Conservation (phyloP, 2,797 vertebrate genomes). For the Taeniopygia guttata region DNA sequence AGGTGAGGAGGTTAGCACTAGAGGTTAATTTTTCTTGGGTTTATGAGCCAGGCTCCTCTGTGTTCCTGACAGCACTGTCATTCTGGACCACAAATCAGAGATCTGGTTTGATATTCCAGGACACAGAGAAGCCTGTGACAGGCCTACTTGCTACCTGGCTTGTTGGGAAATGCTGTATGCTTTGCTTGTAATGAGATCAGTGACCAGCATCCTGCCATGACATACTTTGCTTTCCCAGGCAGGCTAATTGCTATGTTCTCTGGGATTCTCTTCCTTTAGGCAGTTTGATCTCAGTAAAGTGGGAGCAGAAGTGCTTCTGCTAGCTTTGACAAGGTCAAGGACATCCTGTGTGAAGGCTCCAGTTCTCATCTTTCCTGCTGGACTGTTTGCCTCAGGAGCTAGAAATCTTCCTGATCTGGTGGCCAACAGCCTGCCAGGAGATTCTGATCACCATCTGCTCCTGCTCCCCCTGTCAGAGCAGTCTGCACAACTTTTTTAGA, state of each 20-base stretch:
- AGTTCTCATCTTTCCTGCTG: background rate
- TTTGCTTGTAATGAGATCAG: background rate
- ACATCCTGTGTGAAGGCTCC: background rate
- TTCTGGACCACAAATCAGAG: background rate
- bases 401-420: background rate
- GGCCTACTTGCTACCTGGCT: background rate
- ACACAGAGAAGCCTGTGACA: background rate
- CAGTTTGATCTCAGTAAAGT: background rate
- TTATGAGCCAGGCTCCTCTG: background rate
- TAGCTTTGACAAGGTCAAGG: background rate
- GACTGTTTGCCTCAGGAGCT: background rate
- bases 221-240: background rate
- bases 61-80: background rate
- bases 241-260: background rate
- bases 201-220: background rate
- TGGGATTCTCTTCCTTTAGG: background rate
- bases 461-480: background rate
- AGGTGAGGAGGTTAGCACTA: background rate
- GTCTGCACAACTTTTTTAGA: background rate
- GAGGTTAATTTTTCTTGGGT: background rate
- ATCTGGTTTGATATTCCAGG: background rate
- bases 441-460: background rate
- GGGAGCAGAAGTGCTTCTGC: background rate
- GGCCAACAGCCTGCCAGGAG: rapidly evolving
- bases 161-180: background rate